Evolutionary conservation across 2,888 invertebrate genomes (phyloP), one percentile per base, ranked within the genome.

Genomic region (Pyrocoelia pectoralis): DNA sequence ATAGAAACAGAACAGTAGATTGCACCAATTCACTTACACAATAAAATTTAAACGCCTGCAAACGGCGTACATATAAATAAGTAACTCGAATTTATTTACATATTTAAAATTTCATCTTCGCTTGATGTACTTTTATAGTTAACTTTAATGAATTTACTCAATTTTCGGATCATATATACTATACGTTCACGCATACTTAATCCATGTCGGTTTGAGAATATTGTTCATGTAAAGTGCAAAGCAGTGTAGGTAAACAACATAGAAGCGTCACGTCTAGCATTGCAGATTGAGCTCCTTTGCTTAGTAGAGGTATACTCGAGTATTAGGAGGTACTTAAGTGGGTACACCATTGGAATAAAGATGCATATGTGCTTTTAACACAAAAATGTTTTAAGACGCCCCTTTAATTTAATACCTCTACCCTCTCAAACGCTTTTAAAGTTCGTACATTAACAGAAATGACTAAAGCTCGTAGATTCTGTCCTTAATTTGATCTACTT

Each of bases 141-240:
- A 24, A 24, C 4, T 6, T 6, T 24, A 24, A 24, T 24, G 4
- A 24, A 24, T 24, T 24, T 24, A 24, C 24, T 5, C 4, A 24
- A 6, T 24, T 24, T 24, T 24, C 24, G 24, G 24, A 24, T 24
- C 24, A 6, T 24, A 43, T 14, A 43, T 43, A 5, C 38, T 38
- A 38, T 14, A 43, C 43, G 13, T 40, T 40, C 43, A 43, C 61
- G 62, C 68, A 68, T 64, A 66, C 70, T 72, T 71, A 71, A 70
- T 68, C 68, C 60, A 70, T 71, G 70, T 67, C 69, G 70, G 68
- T 66, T 24, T 66, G 64, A 70, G 76, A 74, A 76, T 76, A 77
- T 76, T 74, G 76, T 75, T 72, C 72, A 73, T 76, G 76, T 73
- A 76, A 76, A 78, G 78, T 78, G 78, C 76, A 76, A 78, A 78